phyloP scores from a whole-genome alignment of 1,140 invertebrate genomes.

The Eciton burchellii region DNA sequence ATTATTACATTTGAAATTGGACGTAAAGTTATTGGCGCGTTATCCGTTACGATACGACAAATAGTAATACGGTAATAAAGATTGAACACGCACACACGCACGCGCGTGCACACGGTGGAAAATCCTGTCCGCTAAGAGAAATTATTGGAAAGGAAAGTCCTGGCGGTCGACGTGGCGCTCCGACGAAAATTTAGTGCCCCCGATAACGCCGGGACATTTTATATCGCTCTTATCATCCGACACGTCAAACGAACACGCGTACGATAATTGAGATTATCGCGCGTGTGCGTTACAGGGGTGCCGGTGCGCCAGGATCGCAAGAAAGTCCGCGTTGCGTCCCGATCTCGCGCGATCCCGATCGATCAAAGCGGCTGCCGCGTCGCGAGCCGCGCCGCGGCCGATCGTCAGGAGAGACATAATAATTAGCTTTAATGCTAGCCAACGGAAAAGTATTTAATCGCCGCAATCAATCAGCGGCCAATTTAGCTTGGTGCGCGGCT shows the following conservation, averaged over 20 bases:
- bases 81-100: too few relatives aligned
- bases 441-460: background rate
- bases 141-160: too few relatives aligned
- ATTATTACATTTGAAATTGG: too few relatives aligned
- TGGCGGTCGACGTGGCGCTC: background rate
- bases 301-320: background rate
- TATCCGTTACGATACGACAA: too few relatives aligned
- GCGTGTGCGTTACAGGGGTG: background rate
- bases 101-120: too few relatives aligned
- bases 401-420: background rate
- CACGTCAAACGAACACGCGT: background rate
- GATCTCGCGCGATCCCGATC: background rate
- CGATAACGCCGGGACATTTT: too few relatives aligned
- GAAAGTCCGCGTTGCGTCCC: background rate
- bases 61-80: too few relatives aligned
- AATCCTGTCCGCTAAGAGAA: too few relatives aligned
- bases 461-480: constrained; percentile 1
- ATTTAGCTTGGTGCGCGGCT: background rate
- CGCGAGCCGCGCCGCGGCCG: too few relatives aligned
- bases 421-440: background rate
- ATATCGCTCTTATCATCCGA: background rate
- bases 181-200: too few relatives aligned
- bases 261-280: background rate
- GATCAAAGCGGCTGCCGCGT: too few relatives aligned
- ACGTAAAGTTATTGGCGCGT: too few relatives aligned